Evolutionary conservation across 2,113 vertebrate genomes (phyloP).

Genomic region (Symphodus melops): DNA sequence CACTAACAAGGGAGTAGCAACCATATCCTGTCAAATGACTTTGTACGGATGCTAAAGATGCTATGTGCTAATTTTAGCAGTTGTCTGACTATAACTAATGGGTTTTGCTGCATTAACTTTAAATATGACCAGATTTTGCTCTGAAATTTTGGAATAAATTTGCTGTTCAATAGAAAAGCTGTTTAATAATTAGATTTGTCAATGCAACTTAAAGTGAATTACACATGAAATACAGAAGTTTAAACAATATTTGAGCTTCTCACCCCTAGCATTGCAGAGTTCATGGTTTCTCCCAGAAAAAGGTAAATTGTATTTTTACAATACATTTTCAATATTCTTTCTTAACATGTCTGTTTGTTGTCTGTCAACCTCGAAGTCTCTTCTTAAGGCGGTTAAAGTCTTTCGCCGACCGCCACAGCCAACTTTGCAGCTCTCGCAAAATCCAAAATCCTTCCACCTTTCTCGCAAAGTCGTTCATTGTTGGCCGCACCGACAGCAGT

Average conservation of each 20-base stretch:
- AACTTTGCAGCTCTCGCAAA: constrained; percentile 95
- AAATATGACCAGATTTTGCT: background rate
- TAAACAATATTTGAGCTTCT: background rate
- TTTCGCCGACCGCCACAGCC: constrained; percentile 96
- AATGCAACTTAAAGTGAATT: too few species aligned
- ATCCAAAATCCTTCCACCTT: constrained; percentile 99
- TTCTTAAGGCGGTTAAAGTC: constrained; percentile 97
- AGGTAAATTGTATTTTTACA: too few species aligned
- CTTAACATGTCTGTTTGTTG: constrained; percentile 1
- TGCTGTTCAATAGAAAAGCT: too few species aligned
- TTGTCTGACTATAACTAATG: background rate
- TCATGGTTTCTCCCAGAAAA: background rate
- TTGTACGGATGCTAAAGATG: too few species aligned
- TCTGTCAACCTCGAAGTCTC: constrained; percentile 80
- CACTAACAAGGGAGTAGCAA: too few species aligned
- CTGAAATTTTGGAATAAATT: too few species aligned
- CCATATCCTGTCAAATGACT: background rate
- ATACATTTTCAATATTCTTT: background rate
- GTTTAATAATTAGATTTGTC: too few species aligned
- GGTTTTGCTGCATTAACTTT: background rate
- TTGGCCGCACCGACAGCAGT: constrained; percentile 69
- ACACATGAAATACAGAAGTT: background rate
- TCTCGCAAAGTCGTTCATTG: constrained; percentile 90
- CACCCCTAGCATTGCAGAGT: background rate
- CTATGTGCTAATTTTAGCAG: too few species aligned